Percentiles rank a stretch among this genome's conserved stretches.
These are phyloP conservation scores for Steinernema hermaphroditum DNA, from an alignment of 2,888 invertebrate genomes.

Conservation along the genomic window DNA sequence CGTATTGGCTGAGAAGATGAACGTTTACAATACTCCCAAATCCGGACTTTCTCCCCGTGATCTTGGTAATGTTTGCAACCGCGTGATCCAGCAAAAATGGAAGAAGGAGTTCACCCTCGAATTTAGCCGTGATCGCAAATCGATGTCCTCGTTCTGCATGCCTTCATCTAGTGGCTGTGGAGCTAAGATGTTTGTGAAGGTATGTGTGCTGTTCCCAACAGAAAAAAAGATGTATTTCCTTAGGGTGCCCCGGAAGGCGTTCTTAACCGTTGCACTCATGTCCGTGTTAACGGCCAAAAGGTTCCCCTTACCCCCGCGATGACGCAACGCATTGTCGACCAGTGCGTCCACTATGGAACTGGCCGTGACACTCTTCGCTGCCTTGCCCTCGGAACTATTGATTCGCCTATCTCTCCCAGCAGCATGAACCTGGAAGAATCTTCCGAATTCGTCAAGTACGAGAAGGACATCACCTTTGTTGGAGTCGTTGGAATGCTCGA, in stretches of 20 bases:
- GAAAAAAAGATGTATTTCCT: not conserved
- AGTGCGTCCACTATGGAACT: constrained; percentile 92
- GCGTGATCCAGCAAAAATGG: constrained; percentile 96
- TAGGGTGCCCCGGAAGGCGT: constrained; percentile 95
- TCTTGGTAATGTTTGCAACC: constrained; percentile 86
- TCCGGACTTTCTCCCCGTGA: constrained; percentile 87
- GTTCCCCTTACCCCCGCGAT: constrained; percentile 86
- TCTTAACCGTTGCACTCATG: constrained; percentile 93
- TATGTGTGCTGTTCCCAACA: constrained; percentile 37
- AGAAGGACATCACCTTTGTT: constrained; percentile 90
- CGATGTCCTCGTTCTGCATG: constrained; percentile 94
- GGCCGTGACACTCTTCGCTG: constrained; percentile 93
- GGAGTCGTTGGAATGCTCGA: constrained; percentile 99
- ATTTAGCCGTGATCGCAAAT: constrained; percentile 99
- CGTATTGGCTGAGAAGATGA: constrained; percentile 96
- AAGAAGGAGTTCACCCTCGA: constrained; percentile 99
- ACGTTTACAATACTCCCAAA: constrained; percentile 88
- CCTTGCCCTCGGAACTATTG: constrained; percentile 77
- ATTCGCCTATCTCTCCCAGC: constrained; percentile 48
- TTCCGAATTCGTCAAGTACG: constrained; percentile 86
- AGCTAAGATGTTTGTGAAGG: constrained; percentile 91
- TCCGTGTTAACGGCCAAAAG: constrained; percentile 88
- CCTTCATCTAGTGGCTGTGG: constrained; percentile 82
- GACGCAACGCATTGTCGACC: constrained; percentile 88
- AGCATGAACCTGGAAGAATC: constrained; percentile 97